These are phyloP conservation scores for Caenorhabditis tropicalis DNA, from an alignment of 1,140 invertebrate species.

Conservation along the genomic window DNA sequence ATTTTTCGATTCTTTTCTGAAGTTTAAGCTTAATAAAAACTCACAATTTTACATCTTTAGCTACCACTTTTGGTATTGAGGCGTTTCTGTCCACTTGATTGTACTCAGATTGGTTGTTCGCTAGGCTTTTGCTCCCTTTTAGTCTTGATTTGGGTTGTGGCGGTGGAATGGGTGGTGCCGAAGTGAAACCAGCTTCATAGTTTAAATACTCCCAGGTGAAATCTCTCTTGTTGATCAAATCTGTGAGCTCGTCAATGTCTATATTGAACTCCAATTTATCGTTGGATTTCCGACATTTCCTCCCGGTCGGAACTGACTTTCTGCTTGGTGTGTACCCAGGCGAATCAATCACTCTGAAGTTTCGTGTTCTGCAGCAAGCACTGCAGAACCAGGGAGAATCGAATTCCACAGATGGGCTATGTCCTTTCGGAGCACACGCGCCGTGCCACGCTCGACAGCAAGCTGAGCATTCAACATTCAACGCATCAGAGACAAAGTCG, in stretches of 20 bases:
- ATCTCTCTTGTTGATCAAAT: not conserved
- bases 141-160: too few species aligned
- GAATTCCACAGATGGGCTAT: not conserved
- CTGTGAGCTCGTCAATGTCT: not conserved
- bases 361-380: not conserved
- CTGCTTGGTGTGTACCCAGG: not conserved
- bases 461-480: conserved; percentile 15
- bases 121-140: too few species aligned
- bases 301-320: not conserved
- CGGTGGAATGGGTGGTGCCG: not conserved
- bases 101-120: too few species aligned
- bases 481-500: not conserved
- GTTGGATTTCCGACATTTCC: not conserved
- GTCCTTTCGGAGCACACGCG: conserved; percentile 19
- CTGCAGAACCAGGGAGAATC: not conserved
- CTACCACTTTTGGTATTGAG: too few species aligned
- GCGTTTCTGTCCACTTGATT: too few species aligned
- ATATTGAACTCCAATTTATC: not conserved
- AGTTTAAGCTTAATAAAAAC: too few species aligned
- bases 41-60: too few species aligned
- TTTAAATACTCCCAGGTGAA: not conserved
- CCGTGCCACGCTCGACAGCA: conserved; percentile 44
- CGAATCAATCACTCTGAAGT: not conserved
- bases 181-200: not conserved
- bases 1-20: too few species aligned